Percentiles rank a stretch among this genome's conserved stretches.
Conservation (phyloP, 2,888 invertebrate genomes). For the Synergus umbraculus region DNA sequence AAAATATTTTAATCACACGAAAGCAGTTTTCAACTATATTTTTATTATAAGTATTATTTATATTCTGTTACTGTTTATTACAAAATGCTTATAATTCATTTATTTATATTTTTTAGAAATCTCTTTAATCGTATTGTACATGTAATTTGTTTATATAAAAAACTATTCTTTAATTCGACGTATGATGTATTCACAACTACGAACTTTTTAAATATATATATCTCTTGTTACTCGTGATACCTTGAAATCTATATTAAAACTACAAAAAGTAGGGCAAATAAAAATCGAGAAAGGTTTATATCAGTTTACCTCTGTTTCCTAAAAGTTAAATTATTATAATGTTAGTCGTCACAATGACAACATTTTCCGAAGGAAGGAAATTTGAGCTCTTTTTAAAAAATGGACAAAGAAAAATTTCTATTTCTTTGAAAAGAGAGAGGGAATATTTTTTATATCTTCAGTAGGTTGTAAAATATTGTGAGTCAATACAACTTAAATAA, state of each 20-base stretch:
- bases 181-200: constrained; percentile 4
- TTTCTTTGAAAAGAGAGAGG: not conserved
- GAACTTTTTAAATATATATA: not conserved
- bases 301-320: not conserved
- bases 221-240: not conserved
- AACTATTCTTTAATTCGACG: not conserved
- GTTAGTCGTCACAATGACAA: not conserved
- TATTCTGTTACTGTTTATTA: not conserved
- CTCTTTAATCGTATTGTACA: not conserved
- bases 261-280: not conserved
- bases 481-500: constrained; percentile 6
- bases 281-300: not conserved
- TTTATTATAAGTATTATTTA: not conserved
- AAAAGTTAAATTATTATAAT: not conserved
- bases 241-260: not conserved
- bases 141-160: not conserved
- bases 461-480: constrained; percentile 20
- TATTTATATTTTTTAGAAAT: not conserved
- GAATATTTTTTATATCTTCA: constrained; percentile 35
- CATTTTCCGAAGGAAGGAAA: not conserved
- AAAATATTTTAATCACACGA: not conserved
- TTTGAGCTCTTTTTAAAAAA: not conserved
- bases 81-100: not conserved
- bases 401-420: not conserved
- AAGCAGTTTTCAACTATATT: not conserved